Base-by-base conservation (phyloP, 2,888 invertebrate genomes). In the Clusia tigrina region DNA sequence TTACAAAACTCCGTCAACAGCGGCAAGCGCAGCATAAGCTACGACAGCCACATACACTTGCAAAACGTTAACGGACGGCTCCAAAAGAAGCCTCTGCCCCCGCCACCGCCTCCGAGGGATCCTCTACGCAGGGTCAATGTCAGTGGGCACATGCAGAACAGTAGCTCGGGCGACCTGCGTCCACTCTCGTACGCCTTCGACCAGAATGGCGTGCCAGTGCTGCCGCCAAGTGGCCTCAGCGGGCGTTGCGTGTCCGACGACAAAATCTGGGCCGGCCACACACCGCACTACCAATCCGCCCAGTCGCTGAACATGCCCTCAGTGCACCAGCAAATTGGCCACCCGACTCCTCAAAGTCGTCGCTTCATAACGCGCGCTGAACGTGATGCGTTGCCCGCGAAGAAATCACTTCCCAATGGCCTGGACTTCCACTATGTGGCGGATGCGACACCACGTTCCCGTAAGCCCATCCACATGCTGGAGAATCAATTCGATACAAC, bases 71-170 rank as follows among this genome's bases (percentile, higher is more conserved):
- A 70, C 62, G 73, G 74, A 0, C 60, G 73, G 5, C 56, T 72
- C 70, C 73, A 73, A 66, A 74, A 74, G 6, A 81, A 81, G 57
- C 86, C 85, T 54, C 75, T 88, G 38, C 92, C 93, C 3, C 93
- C 93, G 0, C 89, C 90, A 2, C 93, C 93, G 25, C 93, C 93
- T 0, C 92, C 93, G n/a, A 85, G 91, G 71, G 92, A 91, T 81
- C 91, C 90, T 68, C 86, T 88, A 73, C 86, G 89, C 64, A 77
- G 85, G 60, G 85, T 87, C n/a, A 83, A 86, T 62, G 81, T 85
- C n/a, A 84, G 70, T 1, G 69, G 67, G 2, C 68, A 70, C 17
- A 64, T 72, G 23, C 65, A 69, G 1, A 74, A 73, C 18, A 69
- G 73, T 55, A 80, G 85, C 55, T 79, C 70, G 74, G 70, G 71